These are phyloP conservation scores for Eurosta solidaginis DNA, from an alignment of 1,140 invertebrate species.

Conservation along the genomic window DNA sequence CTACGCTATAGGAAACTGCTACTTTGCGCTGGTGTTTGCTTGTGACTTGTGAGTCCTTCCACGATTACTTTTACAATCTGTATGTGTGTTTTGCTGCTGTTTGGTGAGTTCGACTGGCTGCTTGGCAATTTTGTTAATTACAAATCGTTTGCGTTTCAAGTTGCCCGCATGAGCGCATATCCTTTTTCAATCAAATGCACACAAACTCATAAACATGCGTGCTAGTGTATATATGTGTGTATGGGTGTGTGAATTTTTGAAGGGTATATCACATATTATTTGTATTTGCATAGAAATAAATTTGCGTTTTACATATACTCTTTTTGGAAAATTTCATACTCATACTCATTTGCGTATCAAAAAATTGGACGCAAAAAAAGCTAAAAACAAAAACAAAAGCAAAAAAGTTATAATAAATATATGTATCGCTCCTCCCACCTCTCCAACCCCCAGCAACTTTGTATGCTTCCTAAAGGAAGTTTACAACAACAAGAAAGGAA, in stretches of 20 bases:
- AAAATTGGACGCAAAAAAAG: background rate
- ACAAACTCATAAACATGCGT: background rate
- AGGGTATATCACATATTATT: background rate
- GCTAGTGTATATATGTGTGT: background rate
- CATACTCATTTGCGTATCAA: conserved; percentile 5
- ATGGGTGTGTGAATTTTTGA: background rate
- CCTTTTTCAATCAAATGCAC: conserved; percentile 15
- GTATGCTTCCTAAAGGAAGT: conserved; percentile 25
- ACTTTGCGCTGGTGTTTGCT: background rate
- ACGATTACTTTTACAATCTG: background rate
- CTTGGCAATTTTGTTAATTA: conserved; percentile 61
- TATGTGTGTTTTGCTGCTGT: background rate
- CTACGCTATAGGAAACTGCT: no score
- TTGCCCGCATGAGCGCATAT: conserved; percentile 20
- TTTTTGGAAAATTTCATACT: background rate
- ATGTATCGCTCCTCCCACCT: conserved; percentile 11
- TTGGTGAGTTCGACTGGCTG: conserved; percentile 39
- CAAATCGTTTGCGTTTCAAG: conserved; percentile 51
- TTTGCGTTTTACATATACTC: conserved; percentile 1
- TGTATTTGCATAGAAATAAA: background rate
- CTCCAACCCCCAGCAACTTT: background rate
- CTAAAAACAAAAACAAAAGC: background rate
- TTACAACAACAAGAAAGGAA: background rate
- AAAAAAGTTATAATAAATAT: conserved; percentile 16
- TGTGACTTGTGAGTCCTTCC: background rate